These are phyloP conservation scores for Mionectes macconnelli DNA, from an alignment of 2,113 vertebrate species.

Conservation along the genomic window DNA sequence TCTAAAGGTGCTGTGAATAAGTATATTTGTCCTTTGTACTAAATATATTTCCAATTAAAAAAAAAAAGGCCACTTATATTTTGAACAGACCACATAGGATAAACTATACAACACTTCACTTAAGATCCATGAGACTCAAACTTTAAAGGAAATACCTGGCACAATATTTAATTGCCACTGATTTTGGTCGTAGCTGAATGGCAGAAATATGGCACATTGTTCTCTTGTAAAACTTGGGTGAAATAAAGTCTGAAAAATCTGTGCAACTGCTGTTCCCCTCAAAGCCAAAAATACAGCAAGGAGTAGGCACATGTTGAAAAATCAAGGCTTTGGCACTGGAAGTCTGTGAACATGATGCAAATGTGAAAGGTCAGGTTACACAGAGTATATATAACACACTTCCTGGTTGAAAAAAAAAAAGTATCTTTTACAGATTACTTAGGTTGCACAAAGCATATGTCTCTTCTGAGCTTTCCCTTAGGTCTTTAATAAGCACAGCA, in stretches of 20 bases:
- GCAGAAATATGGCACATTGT: not conserved
- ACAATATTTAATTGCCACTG: not conserved
- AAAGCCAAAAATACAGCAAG: not conserved
- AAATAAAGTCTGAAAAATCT: not conserved
- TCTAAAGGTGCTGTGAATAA: not conserved
- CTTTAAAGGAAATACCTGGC: not conserved
- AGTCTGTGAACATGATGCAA: not conserved
- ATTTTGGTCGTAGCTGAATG: not conserved
- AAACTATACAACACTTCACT: not conserved
- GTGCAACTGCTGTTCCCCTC: not conserved
- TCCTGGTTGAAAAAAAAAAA: not conserved
- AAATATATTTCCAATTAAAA: not conserved
- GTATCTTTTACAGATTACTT: not conserved
- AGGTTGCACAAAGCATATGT: not conserved
- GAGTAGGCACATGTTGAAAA: not conserved
- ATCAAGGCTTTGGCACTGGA: not conserved
- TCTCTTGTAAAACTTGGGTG: not conserved
- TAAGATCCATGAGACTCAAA: not conserved
- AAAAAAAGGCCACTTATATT: not conserved
- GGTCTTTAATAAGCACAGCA: not conserved
- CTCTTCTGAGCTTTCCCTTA: not conserved
- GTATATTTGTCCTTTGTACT: not conserved
- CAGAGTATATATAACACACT: not conserved
- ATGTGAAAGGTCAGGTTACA: not conserved
- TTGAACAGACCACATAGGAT: not conserved